These are phyloP conservation scores for Melolontha melolontha DNA, from an alignment of 2,888 invertebrate species.

Conservation along the genomic window DNA sequence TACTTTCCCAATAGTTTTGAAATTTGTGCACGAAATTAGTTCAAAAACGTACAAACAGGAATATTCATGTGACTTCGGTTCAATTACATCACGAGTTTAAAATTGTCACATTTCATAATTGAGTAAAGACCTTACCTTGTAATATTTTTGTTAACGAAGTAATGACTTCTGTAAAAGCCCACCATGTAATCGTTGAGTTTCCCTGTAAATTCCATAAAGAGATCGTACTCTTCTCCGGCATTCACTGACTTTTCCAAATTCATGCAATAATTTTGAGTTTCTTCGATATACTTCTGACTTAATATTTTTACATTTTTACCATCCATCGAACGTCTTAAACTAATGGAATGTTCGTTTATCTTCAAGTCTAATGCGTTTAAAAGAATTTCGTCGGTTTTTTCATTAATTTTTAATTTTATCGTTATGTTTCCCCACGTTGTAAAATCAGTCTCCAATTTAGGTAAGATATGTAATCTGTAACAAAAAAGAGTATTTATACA, in stretches of 20 bases:
- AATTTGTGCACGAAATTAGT: no score
- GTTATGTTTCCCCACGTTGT: constrained; percentile 64
- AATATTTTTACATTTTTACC: constrained; percentile 60
- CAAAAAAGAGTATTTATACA: not conserved
- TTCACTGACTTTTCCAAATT: constrained; percentile 59
- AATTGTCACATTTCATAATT: no score
- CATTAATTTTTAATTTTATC: constrained; percentile 62
- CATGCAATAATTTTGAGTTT: constrained; percentile 62
- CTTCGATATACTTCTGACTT: constrained; percentile 56
- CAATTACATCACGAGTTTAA: no score
- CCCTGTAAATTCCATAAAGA: constrained; percentile 69
- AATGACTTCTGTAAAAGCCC: constrained; percentile 71
- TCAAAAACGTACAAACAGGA: no score
- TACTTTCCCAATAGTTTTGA: not conserved
- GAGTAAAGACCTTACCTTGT: constrained; percentile 45
- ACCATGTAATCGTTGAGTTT: constrained; percentile 69
- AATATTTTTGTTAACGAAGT: constrained; percentile 57
- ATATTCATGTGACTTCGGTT: no score
- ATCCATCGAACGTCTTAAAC: constrained; percentile 50
- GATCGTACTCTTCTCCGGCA: constrained; percentile 61
- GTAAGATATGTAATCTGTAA: constrained; percentile 60
- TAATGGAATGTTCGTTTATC: constrained; percentile 61
- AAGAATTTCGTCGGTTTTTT: constrained; percentile 64
- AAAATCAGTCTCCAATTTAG: constrained; percentile 64
- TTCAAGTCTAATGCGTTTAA: constrained; percentile 65